A percentile compares a stretch with the other conserved stretches of the same genome.
These are phyloP conservation scores for Conus ventricosus DNA, from an alignment of 1,140 invertebrate species.

Conservation along the genomic window DNA sequence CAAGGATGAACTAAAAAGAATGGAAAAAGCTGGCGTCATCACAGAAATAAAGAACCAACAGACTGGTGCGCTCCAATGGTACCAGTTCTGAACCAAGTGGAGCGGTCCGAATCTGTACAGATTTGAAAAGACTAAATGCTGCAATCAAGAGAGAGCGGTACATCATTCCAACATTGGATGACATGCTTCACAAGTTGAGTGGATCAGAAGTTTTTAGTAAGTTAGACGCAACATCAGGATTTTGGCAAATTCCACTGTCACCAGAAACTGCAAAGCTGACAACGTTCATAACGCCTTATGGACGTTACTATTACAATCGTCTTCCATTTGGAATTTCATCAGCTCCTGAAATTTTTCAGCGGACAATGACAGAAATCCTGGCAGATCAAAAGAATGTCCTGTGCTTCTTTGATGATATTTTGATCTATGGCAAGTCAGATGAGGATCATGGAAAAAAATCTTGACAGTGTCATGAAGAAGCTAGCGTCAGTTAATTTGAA, in stretches of 20 bases:
- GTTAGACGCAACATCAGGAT: conserved; percentile 79
- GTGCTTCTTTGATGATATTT: conserved; percentile 46
- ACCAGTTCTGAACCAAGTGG: conserved; percentile 36
- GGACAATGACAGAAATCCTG: conserved; percentile 40
- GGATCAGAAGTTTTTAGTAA: conserved; percentile 19
- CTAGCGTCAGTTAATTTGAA: conserved; percentile 12
- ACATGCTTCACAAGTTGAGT: not conserved
- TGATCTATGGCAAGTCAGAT: conserved; percentile 35
- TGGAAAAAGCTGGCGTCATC: conserved; percentile 37
- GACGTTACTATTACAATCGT: conserved; percentile 39
- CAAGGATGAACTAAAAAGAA: conserved; percentile 36
- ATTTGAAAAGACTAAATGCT: not conserved
- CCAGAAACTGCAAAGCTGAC: conserved; percentile 87
- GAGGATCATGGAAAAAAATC: conserved; percentile 45
- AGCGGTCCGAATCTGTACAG: conserved; percentile 24
- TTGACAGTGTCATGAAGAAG: conserved; percentile 40
- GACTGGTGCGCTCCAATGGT: conserved; percentile 44
- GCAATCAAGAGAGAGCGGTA: not conserved
- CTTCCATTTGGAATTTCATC: conserved; percentile 47
- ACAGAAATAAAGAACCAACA: conserved; percentile 38
- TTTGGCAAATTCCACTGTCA: conserved; percentile 90
- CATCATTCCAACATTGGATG: not conserved
- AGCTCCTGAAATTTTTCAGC: conserved; percentile 44
- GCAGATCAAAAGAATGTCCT: conserved; percentile 26
- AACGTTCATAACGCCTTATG: conserved; percentile 78